Percentiles rank a stretch among this genome's conserved stretches.
Evolutionary conservation across 92 coral and sea anemone genomes (phyloP).

Genomic region (Palythoa grandis): DNA sequence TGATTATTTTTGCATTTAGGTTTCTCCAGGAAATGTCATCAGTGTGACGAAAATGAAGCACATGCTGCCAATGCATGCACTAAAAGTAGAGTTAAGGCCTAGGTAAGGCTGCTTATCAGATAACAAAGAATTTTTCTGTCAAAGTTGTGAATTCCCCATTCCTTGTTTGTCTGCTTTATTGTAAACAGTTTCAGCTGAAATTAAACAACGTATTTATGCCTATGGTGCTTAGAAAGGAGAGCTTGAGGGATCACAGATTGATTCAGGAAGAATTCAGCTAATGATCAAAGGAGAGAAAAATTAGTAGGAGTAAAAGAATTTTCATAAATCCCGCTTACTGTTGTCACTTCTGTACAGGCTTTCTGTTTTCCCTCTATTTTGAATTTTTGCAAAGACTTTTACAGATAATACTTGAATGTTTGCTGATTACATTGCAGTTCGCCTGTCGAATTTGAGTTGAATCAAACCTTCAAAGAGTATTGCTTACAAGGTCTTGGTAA

Average conservation of each 20-base stretch:
- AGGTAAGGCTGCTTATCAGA: background rate
- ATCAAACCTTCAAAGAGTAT: background rate
- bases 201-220: too few relatives aligned
- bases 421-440: background rate
- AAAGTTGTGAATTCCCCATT: background rate
- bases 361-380: background rate
- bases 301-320: too few relatives aligned
- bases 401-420: background rate
- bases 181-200: background rate
- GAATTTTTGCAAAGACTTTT: background rate
- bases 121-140: background rate
- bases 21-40: background rate
- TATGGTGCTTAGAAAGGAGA: too few relatives aligned
- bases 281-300: too few relatives aligned
- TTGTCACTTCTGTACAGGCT: too few relatives aligned
- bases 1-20: background rate
- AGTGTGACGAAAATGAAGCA: background rate
- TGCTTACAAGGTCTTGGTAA: background rate
- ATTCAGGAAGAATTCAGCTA: too few relatives aligned
- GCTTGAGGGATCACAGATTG: too few relatives aligned
- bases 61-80: background rate
- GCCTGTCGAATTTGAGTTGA: background rate
- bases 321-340: too few relatives aligned
- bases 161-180: background rate
- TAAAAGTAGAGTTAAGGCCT: background rate